Base-by-base conservation (phyloP, 2,797 vertebrate species). In the Thripadectes ignobilis region DNA sequence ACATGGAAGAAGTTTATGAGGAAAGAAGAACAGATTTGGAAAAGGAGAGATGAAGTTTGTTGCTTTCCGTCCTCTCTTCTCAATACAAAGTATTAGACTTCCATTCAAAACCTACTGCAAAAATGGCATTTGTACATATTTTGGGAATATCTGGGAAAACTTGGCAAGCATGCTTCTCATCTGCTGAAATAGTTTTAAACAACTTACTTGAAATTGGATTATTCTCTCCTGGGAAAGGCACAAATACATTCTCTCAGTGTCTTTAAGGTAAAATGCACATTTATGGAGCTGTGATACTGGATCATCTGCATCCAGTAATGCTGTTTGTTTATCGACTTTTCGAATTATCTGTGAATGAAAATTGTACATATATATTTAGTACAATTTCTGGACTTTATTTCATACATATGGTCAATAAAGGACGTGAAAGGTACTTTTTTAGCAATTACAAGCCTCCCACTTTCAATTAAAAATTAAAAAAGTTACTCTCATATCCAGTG, bases 211-310 rank as follows among this genome's bases (percentile, higher is more conserved):
- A 98, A 99, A 99, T 76, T 99, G 99, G 97, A 99, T 99, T 98
- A 99, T 99, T 99, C 99, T 99, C 98, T 99, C 99, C 98, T 99
- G 99, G 97, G 99, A 99, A 99, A 99, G 99, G 98, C 99, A 99
- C 99, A 99, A 98, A 98, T 99, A 99, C 99, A 99, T 99, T 98
- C 99, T 98, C 97, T 99, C 99, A 14, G 99, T 99, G 98, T 99
- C 99, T 98, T 99, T 99, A 98, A 99, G 98, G 98, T 99, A 99
- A 98, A 99, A 99, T 92, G 99, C 99, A 98, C 99, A 99, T 97
- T 99, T 99, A 98, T 99, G 99, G 96, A 99, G 99, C 97, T 99
- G 99, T 49, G 99, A 99, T 90, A 99, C 99, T 4, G 99, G 99
- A 96, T 99, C 99, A 61, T 99, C 99, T 80, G 99, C 99, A 92